These are phyloP conservation scores for Aricia artaxerxes DNA, from an alignment of 2,888 invertebrate genomes.

Conservation along the genomic window DNA sequence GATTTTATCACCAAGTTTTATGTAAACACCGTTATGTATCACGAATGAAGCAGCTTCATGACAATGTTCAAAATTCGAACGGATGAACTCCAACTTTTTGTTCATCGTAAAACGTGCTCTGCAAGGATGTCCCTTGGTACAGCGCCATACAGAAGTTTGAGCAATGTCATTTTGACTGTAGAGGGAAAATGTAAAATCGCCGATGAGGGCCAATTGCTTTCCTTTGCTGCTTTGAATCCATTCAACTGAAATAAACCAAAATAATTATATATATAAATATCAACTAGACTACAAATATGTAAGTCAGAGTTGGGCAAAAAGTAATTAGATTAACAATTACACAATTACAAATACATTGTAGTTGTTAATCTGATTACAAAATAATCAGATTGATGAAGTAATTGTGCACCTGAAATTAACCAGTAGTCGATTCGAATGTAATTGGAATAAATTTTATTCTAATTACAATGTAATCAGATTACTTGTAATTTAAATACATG, in stretches of 20 bases:
- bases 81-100: background rate
- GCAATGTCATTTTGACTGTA: conserved; percentile 40
- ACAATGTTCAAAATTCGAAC: conserved; percentile 5
- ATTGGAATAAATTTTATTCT: too few species aligned
- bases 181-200: conserved; percentile 48
- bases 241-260: conserved; percentile 33
- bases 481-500: too few species aligned
- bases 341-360: too few species aligned
- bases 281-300: too few species aligned
- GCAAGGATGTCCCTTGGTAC: conserved; percentile 38
- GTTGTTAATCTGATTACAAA: too few species aligned
- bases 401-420: too few species aligned
- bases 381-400: too few species aligned
- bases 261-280: too few species aligned
- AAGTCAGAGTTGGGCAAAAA: too few species aligned
- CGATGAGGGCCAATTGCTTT: conserved; percentile 39
- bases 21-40: conserved; percentile 23
- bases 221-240: background rate
- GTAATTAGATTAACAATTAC: too few species aligned
- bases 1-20: background rate
- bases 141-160: conserved; percentile 38
- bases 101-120: conserved; percentile 37
- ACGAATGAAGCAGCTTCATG: conserved; percentile 9
- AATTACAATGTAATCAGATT: too few species aligned
- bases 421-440: too few species aligned